A percentile compares a stretch with the other conserved stretches of the same genome.
phyloP scores from a whole-genome alignment of 2,797 vertebrate genomes.

The Diplodus puntazzo region DNA sequence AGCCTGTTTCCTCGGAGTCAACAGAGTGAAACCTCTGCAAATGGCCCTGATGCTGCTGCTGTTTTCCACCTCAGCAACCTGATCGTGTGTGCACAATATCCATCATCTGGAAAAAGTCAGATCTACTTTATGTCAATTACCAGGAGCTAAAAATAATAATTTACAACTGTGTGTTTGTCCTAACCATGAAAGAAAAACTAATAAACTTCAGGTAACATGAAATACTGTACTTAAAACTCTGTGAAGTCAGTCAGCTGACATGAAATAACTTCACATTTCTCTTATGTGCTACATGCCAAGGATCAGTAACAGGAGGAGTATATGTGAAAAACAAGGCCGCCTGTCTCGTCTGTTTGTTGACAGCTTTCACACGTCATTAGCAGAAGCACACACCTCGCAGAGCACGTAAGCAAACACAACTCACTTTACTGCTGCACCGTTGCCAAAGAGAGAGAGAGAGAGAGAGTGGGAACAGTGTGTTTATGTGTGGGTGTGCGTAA shows the following conservation, averaged over 20 bases:
- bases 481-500: conserved; percentile 21
- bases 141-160: background rate
- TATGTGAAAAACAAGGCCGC: background rate
- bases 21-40: conserved; percentile 4
- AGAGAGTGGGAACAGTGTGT: background rate
- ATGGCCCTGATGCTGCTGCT: background rate
- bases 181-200: background rate
- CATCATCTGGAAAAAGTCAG: conserved; percentile 1
- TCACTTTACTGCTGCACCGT: conserved; percentile 21
- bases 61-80: conserved; percentile 9
- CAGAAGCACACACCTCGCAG: conserved; percentile 32
- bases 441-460: background rate
- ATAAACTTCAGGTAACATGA: background rate
- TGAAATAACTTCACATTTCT: background rate
- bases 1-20: background rate
- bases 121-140: background rate
- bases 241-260: background rate
- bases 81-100: background rate
- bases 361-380: conserved; percentile 41
- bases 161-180: background rate
- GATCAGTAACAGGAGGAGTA: background rate
- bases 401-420: conserved; percentile 68
- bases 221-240: no score
- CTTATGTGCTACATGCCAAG: no score
- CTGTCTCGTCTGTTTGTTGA: conserved; percentile 22